phyloP scores from a whole-genome alignment of 2,888 invertebrate species.

The Sesamia inferens region DNA sequence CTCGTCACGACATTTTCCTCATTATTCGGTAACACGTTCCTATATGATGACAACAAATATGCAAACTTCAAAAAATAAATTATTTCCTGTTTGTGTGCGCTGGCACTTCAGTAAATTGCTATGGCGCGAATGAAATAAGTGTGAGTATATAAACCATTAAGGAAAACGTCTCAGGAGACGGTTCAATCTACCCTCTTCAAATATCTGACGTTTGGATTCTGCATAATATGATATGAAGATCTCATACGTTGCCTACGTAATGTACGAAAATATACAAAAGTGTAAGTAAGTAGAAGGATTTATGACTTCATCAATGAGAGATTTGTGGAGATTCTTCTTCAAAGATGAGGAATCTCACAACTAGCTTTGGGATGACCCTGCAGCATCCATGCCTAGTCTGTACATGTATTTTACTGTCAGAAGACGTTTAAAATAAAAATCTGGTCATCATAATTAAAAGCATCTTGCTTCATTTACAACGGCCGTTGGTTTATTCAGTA shows the following conservation, averaged over 20 bases:
- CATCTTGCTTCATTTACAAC: not conserved
- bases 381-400: not conserved
- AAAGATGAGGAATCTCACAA: not conserved
- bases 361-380: not conserved
- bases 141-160: constrained; percentile 47
- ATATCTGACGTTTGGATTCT: constrained; percentile 60
- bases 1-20: too few relatives aligned
- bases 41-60: too few relatives aligned
- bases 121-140: constrained; percentile 30
- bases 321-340: too few relatives aligned
- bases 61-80: too few relatives aligned
- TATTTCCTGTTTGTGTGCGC: too few relatives aligned
- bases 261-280: constrained; percentile 28
- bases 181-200: constrained; percentile 70
- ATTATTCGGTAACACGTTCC: too few relatives aligned
- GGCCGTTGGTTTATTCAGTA: not conserved
- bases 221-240: constrained; percentile 61
- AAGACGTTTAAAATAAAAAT: not conserved
- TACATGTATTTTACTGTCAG: too few relatives aligned
- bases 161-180: constrained; percentile 57
- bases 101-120: not conserved
- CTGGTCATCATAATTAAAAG: not conserved
- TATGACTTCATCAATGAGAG: not conserved
- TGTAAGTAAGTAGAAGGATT: constrained; percentile 11
- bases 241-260: constrained; percentile 20